Percentiles rank a stretch among this genome's conserved stretches.
Evolutionary conservation across 1,140 invertebrate species (phyloP).

Genomic region (Philopotamus ludificatus): DNA sequence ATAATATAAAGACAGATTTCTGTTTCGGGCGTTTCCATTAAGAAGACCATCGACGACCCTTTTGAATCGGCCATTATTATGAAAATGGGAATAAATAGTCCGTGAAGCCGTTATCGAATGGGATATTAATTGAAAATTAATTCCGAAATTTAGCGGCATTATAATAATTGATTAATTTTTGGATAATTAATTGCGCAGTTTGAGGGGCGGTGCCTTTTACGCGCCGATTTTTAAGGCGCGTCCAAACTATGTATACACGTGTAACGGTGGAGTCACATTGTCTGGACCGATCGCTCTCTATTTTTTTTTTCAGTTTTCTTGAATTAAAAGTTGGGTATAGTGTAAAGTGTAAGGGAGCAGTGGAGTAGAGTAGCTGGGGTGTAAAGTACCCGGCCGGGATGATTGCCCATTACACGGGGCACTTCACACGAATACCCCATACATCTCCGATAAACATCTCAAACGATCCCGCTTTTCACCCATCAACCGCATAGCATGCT

Average conservation of each 20-base stretch:
- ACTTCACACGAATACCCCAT: slow-evolving; percentile 27
- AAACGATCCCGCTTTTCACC: slow-evolving; percentile 22
- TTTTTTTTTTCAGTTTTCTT: neutral
- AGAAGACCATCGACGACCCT: neutral
- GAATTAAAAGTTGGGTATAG: neutral
- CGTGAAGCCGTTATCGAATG: neutral
- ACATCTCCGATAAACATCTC: slow-evolving; percentile 25
- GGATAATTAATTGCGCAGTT: too few species aligned
- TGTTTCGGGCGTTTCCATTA: slow-evolving; percentile 15
- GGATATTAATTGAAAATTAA: too few species aligned
- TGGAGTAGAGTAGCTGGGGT: neutral
- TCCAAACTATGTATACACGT: too few species aligned
- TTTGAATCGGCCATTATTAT: slow-evolving; percentile 8
- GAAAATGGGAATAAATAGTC: neutral
- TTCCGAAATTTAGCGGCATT: too few species aligned
- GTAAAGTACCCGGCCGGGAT: slow-evolving; percentile 8
- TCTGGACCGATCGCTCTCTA: too few species aligned
- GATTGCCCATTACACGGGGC: slow-evolving; percentile 35
- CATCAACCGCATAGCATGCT: neutral
- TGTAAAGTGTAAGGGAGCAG: neutral
- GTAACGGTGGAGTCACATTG: too few species aligned
- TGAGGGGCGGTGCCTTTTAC: too few species aligned
- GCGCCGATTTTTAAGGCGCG: too few species aligned
- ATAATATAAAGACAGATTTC: neutral
- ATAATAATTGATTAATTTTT: too few species aligned